Evolutionary conservation across 1,140 invertebrate species (phyloP).

Genomic region (Heliconius hewitsoni): DNA sequence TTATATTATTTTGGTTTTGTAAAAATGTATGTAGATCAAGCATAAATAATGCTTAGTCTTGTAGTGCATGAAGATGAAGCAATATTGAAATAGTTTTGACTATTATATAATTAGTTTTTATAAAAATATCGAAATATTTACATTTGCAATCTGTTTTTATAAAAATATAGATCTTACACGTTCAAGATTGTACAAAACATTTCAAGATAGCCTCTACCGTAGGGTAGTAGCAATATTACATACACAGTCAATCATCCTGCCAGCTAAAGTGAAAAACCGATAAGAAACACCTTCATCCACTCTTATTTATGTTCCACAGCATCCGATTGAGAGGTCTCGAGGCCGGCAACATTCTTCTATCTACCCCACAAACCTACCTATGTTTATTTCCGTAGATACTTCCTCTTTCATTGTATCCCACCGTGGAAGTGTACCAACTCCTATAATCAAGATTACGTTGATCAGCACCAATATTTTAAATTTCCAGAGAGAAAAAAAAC

Average conservation of each 20-base stretch:
- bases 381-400: constrained; percentile 71
- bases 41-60: not conserved
- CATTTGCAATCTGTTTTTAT: not conserved
- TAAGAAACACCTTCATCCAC: constrained; percentile 71
- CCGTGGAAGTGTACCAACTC: constrained; percentile 38
- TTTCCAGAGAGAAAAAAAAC: constrained; percentile 73
- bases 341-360: constrained; percentile 71
- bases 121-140: no score
- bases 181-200: not conserved
- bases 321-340: constrained; percentile 74
- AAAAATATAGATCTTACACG: not conserved
- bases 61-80: no score
- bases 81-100: no score
- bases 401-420: constrained; percentile 61
- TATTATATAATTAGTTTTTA: no score
- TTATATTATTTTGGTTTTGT: constrained; percentile 8
- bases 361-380: constrained; percentile 68
- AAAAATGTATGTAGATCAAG: not conserved
- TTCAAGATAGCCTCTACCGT: not conserved
- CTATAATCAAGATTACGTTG: constrained; percentile 18
- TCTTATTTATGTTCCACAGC: constrained; percentile 76
- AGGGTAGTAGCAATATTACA: not conserved
- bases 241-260: not conserved
- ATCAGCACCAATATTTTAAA: constrained; percentile 57
- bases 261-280: constrained; percentile 52